Evolutionary conservation across 2,888 invertebrate genomes (phyloP), one percentile per base, ranked within the genome.

Genomic region (Kuschelorhynchus macadamiae): DNA sequence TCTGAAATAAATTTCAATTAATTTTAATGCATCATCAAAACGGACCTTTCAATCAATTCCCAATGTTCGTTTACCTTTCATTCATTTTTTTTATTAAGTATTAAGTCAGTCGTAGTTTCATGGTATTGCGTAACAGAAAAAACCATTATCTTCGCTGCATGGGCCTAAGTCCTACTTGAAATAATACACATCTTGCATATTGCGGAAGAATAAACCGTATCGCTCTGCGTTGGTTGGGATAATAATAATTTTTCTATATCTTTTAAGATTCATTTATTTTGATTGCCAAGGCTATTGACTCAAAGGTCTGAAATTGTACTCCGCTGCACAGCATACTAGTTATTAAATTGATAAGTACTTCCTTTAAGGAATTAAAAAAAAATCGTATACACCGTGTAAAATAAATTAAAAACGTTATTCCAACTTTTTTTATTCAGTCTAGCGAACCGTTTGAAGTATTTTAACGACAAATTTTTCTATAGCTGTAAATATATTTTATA

Each of bases 121-220:
- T 21, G 16, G 44, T 44, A 44, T 56, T 56, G 42, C 56, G 44
- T 56, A 56, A 56, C 18, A 42, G n/a, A 18, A 56, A 56, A 56
- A 42, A 42, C 25, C 44, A 56, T 56, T 56, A 56, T 56, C 44
- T 56, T 44, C 56, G 42, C 56, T 18, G 56, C 56, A 30, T 56
- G 56, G 44, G 16, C n/a, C 42, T 42, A 16, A 56, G 44, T 25
- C n/a, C 8, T 44, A 56, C 42, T 44, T 18, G 42, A 18, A 44
- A 55, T 55, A 55, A 42, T 52, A 52, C 11, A 20, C 18, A 21
- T 20, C 9, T 36, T 36, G 36, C 11, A 36, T 16, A 12, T 21
- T 18, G 18, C 56, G 32, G 42, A 56, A 56, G 44, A 56, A 56
- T 32, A 42, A 56, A 32, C 30, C 42, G 42, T 30, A 21, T 16